Evolutionary conservation across 2,797 vertebrate genomes (phyloP).

Genomic region (Cheirogaleus major): DNA sequence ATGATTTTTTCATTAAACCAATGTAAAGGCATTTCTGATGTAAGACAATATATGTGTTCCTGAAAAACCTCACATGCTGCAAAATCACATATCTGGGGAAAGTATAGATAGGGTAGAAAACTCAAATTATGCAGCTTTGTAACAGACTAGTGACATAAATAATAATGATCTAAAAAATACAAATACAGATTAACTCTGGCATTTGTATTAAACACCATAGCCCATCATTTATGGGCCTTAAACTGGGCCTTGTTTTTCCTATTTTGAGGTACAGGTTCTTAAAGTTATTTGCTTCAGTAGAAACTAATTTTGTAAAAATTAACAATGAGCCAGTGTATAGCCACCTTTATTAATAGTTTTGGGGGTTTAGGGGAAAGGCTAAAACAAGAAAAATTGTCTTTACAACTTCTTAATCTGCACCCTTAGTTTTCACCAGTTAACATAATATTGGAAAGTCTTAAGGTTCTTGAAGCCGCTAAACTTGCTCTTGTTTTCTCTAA

Average conservation of each 20-base stretch:
- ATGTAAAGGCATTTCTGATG: background rate
- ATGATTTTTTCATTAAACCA: conserved; percentile 9
- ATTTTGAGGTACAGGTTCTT: conserved; percentile 23
- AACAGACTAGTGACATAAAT: background rate
- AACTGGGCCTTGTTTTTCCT: background rate
- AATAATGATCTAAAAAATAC: background rate
- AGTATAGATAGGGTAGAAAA: background rate
- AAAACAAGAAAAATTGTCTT: background rate
- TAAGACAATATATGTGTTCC: background rate
- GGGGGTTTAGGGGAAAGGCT: too few relatives aligned
- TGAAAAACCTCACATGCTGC: background rate
- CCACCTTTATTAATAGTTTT: background rate
- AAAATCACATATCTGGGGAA: background rate
- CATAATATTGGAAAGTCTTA: background rate
- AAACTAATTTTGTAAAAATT: conserved; percentile 33
- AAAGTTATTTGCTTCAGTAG: background rate
- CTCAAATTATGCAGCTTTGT: background rate
- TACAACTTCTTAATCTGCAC: background rate
- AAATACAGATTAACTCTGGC: background rate
- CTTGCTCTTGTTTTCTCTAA: background rate
- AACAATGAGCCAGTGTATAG: background rate
- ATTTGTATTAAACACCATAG: background rate
- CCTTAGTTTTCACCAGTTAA: background rate
- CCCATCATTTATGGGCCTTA: background rate
- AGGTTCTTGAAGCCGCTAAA: background rate